phyloP scores from a whole-genome alignment of 2,113 vertebrate genomes.

The Geococcyx californianus region DNA sequence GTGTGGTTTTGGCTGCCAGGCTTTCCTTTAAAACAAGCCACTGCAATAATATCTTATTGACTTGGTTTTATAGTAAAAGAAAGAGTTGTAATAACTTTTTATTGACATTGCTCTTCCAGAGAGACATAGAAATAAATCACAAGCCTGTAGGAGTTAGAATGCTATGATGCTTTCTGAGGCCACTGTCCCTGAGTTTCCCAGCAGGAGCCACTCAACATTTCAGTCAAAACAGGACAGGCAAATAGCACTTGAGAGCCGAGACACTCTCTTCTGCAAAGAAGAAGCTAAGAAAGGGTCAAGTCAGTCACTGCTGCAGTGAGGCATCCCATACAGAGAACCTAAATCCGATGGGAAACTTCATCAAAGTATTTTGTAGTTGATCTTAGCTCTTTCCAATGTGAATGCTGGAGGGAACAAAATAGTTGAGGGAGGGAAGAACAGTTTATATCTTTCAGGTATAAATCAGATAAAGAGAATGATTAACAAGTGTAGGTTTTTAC shows the following conservation, averaged over 20 bases:
- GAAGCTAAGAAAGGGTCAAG: background rate
- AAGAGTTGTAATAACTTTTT: slow-evolving; percentile 64
- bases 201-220: background rate
- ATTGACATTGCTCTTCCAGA: slow-evolving; percentile 47
- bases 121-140: slow-evolving; percentile 16
- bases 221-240: background rate
- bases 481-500: slow-evolving; percentile 18
- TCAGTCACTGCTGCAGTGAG: background rate
- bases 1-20: background rate
- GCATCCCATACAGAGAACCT: background rate
- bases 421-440: background rate
- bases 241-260: background rate
- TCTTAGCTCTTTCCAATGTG: background rate
- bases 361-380: background rate
- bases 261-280: background rate
- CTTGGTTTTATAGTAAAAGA: slow-evolving; percentile 40
- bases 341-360: background rate
- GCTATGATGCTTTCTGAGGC: background rate
- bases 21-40: slow-evolving; percentile 34
- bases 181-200: background rate
- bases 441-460: background rate
- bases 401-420: background rate
- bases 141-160: background rate
- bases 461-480: slow-evolving; percentile 18
- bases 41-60: slow-evolving; percentile 41